Percentiles rank a stretch among this genome's conserved stretches.
These are phyloP conservation scores for Xylocampa areola DNA, from an alignment of 2,888 invertebrate genomes.

Conservation along the genomic window DNA sequence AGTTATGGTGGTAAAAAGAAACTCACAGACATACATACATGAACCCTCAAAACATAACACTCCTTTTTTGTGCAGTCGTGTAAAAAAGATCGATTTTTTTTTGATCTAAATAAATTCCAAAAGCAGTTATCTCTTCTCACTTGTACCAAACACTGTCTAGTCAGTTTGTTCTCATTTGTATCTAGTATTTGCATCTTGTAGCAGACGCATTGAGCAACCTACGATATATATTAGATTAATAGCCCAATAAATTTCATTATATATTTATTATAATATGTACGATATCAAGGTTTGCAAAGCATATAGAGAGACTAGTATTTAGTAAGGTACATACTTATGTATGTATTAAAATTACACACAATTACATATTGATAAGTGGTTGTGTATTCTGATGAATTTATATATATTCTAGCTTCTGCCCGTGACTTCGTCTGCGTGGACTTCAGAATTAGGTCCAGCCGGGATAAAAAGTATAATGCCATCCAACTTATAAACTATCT, in stretches of 20 bases:
- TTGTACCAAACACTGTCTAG: conserved; percentile 42
- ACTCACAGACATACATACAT: too few relatives aligned
- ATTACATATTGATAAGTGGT: background rate
- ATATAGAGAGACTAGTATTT: conserved; percentile 12
- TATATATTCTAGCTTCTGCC: too few relatives aligned
- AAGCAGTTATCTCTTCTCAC: background rate
- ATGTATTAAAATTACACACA: too few relatives aligned
- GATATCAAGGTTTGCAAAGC: conserved; percentile 12
- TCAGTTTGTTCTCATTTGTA: conserved; percentile 50
- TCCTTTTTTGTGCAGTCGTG: too few relatives aligned
- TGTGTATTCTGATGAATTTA: too few relatives aligned
- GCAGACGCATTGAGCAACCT: conserved; percentile 38
- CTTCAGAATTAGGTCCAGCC: too few relatives aligned
- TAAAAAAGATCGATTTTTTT: background rate
- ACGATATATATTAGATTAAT: conserved; percentile 30
- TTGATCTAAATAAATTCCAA: background rate
- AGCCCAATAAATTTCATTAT: conserved; percentile 35
- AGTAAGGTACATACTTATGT: background rate
- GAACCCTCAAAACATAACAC: too few relatives aligned
- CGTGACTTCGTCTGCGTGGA: too few relatives aligned
- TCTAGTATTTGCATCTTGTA: conserved; percentile 42
- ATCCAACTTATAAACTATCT: too few relatives aligned
- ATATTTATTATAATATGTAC: too few relatives aligned
- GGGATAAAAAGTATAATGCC: too few relatives aligned
- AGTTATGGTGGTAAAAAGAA: too few relatives aligned